phyloP scores from a whole-genome alignment of 1,140 invertebrate species.

The Calosoma granatense region DNA sequence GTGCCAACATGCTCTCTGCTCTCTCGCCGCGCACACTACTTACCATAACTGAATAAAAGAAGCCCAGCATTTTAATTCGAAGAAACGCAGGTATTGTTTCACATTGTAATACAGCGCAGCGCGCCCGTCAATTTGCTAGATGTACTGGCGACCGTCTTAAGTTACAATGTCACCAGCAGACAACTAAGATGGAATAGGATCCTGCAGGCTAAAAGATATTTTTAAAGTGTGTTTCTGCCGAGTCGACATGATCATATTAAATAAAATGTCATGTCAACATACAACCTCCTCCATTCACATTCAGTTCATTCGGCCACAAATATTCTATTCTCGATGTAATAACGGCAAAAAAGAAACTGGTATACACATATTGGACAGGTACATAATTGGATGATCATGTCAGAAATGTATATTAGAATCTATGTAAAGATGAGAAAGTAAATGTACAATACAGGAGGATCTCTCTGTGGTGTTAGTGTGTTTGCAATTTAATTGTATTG shows the following conservation, averaged over 20 bases:
- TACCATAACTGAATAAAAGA: constrained; percentile 1
- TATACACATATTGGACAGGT: no score
- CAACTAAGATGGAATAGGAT: not conserved
- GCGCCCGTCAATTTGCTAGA: not conserved
- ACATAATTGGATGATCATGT: no score
- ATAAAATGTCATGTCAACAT: constrained; percentile 2
- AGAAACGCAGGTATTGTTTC: not conserved
- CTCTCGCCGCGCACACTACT: no score
- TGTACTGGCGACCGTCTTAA: not conserved
- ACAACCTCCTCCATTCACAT: no score
- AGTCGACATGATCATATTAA: constrained; percentile 2
- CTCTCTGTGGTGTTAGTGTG: not conserved
- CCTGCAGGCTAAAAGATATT: not conserved
- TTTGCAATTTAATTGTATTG: constrained; percentile 7
- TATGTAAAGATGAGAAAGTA: no score
- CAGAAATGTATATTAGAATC: no score
- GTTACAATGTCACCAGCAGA: not conserved
- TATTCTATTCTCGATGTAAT: no score
- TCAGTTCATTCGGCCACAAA: no score
- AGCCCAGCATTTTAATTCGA: not conserved
- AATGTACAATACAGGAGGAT: no score
- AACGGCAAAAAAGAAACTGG: no score
- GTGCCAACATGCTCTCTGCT: not conserved
- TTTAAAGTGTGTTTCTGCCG: not conserved
- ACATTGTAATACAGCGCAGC: not conserved